These are phyloP conservation scores for Solea senegalensis DNA, from an alignment of 2,113 vertebrate species.

Conservation along the genomic window DNA sequence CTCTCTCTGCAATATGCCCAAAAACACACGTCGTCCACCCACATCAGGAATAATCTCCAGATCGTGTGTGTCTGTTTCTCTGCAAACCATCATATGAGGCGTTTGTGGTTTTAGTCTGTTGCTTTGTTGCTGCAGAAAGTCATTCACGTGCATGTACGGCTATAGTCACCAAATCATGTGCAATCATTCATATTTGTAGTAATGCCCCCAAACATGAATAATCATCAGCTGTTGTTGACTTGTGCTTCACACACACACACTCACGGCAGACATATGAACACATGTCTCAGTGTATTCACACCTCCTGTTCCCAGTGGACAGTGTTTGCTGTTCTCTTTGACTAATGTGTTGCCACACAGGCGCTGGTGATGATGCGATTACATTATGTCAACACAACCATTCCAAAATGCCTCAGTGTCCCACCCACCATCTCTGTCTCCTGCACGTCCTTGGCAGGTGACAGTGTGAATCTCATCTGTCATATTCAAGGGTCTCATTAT, in stretches of 20 bases:
- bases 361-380: slow-evolving; percentile 53
- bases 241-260: slow-evolving; percentile 5
- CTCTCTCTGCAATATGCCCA: not conserved
- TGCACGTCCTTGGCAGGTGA: slow-evolving; percentile 11
- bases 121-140: not conserved
- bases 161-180: not conserved
- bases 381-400: slow-evolving; percentile 36
- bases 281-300: slow-evolving; percentile 20
- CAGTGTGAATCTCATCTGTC: not conserved
- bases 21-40: not conserved
- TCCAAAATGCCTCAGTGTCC: slow-evolving; percentile 45
- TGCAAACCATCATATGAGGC: not conserved
- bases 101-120: not conserved
- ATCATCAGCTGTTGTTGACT: not conserved
- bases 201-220: not conserved
- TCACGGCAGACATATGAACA: slow-evolving; percentile 30
- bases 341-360: slow-evolving; percentile 51
- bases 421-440: slow-evolving; percentile 17
- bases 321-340: slow-evolving; percentile 57
- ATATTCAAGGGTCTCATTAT: slow-evolving; percentile 19
- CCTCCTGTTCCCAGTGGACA: slow-evolving; percentile 48
- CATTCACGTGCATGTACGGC: not conserved
- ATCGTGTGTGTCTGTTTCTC: slow-evolving; percentile 24
- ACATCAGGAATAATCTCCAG: slow-evolving; percentile 37
- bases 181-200: not conserved